Percentiles rank a stretch among this genome's conserved stretches.
phyloP scores from a whole-genome alignment of 2,113 vertebrate species.

The Mystacornis crossleyi region DNA sequence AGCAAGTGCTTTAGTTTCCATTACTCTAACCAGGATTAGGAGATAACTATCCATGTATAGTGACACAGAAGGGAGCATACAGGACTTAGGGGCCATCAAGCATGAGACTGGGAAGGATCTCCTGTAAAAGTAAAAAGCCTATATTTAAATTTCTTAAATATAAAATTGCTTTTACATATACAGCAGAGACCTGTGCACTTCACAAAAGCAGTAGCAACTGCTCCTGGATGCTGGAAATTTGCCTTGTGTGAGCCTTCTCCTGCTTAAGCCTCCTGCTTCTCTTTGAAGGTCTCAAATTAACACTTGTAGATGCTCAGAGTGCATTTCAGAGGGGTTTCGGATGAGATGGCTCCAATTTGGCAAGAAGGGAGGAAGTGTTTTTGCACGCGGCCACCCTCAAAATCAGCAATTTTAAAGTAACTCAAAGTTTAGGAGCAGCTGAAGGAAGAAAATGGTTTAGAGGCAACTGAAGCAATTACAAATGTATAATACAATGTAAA shows the following conservation, averaged over 20 bases:
- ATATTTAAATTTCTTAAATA: not conserved
- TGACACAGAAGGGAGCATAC: not conserved
- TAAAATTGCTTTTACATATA: not conserved
- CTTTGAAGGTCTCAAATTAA: not conserved
- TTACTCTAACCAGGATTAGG: not conserved
- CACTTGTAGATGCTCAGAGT: not conserved
- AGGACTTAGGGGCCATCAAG: not conserved
- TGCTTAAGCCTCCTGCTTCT: not conserved
- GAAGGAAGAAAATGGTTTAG: not conserved
- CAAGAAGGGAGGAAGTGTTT: not conserved
- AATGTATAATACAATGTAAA: rapidly evolving
- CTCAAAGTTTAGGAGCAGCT: not conserved
- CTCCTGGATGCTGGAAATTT: not conserved
- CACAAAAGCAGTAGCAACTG: not conserved
- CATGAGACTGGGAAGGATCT: not conserved
- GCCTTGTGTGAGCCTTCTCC: not conserved
- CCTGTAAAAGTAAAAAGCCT: not conserved
- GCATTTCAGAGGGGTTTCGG: not conserved
- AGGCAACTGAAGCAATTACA: not conserved
- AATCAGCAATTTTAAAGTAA: not conserved
- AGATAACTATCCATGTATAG: not conserved
- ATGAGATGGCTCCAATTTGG: not conserved
- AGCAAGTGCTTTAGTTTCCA: not conserved
- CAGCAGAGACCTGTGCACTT: not conserved
- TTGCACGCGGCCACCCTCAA: not conserved